These are phyloP conservation scores for Sorex fumeus DNA, from an alignment of 2,113 vertebrate genomes.

Conservation along the genomic window DNA sequence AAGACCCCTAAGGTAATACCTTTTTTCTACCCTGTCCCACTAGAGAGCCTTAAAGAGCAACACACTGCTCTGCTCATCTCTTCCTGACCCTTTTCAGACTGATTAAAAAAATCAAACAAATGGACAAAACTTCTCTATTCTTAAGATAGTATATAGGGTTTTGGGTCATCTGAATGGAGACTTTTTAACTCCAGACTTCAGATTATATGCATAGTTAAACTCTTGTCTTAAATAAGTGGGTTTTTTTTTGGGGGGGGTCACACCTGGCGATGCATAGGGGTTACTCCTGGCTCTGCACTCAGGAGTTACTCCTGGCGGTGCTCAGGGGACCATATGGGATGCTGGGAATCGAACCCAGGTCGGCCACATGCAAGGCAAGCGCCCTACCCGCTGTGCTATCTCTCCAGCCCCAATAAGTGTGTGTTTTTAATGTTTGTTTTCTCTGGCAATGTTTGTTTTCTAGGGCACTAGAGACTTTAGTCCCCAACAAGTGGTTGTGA, in stretches of 20 bases:
- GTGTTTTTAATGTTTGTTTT: slow-evolving; percentile 49
- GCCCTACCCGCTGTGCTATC: too few relatives aligned
- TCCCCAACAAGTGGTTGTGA: slow-evolving; percentile 94
- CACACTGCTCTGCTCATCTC: slow-evolving; percentile 18
- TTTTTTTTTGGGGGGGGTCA: too few relatives aligned
- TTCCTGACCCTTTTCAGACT: slow-evolving; percentile 29
- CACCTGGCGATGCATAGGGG: too few relatives aligned
- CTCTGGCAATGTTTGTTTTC: slow-evolving; percentile 56
- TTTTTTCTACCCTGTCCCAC: neutral
- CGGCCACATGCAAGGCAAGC: too few relatives aligned
- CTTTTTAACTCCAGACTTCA: slow-evolving; percentile 12
- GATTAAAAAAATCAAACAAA: neutral
- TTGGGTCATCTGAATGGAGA: slow-evolving; percentile 57
- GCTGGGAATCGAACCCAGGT: too few relatives aligned
- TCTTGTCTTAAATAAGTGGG: slow-evolving; percentile 33
- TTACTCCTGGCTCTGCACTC: too few relatives aligned
- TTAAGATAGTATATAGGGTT: slow-evolving; percentile 13
- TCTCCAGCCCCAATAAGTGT: too few relatives aligned
- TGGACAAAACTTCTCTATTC: neutral
- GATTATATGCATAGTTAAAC: slow-evolving; percentile 20
- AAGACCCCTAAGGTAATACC: slow-evolving; percentile 94
- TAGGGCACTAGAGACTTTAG: slow-evolving; percentile 96
- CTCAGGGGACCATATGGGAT: too few relatives aligned
- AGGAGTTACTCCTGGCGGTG: too few relatives aligned
- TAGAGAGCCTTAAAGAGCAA: neutral